phyloP scores from a whole-genome alignment of 2,797 vertebrate genomes.

The Acrossocheilus fasciatus region DNA sequence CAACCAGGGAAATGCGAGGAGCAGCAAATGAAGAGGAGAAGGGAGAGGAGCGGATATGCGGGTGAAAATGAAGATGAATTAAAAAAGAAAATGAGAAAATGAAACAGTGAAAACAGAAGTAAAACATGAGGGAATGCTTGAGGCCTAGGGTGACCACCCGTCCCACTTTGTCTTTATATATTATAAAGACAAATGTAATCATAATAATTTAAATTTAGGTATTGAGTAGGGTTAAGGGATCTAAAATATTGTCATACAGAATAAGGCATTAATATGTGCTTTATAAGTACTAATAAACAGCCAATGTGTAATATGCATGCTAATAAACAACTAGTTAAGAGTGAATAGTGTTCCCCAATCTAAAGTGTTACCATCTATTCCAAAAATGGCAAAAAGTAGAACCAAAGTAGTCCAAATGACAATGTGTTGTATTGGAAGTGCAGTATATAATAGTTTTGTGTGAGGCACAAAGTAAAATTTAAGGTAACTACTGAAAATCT shows the following conservation, averaged over 20 bases:
- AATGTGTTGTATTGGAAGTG: background rate
- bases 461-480: background rate
- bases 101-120: background rate
- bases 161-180: background rate
- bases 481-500: background rate
- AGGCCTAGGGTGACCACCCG: background rate
- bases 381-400: background rate
- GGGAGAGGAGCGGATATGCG: constrained; percentile 17
- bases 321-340: background rate
- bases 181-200: no score
- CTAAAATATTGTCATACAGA: background rate
- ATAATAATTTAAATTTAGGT: background rate
- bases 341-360: background rate
- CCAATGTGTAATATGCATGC: background rate
- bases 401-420: background rate
- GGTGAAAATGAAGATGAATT: background rate
- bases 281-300: background rate
- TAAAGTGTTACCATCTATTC: background rate
- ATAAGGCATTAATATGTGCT: background rate
- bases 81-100: background rate
- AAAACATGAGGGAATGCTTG: background rate
- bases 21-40: background rate
- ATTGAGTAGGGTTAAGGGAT: background rate
- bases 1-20: constrained; percentile 25
- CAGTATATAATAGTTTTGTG: background rate